Evolutionary conservation across 2,888 invertebrate species (phyloP).

Genomic region (Punctoribates punctum): DNA sequence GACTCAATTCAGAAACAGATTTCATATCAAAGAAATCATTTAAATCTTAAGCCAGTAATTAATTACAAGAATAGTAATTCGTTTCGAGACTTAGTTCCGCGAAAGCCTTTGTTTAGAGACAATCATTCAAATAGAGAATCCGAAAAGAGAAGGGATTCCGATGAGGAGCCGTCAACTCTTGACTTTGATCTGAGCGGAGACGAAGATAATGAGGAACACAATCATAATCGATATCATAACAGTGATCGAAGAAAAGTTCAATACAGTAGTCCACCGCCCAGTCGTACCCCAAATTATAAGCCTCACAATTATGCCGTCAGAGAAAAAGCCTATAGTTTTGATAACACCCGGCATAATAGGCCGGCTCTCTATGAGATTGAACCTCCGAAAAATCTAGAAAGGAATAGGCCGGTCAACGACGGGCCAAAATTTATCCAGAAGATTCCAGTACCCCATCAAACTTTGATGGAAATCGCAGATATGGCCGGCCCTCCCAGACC

Average conservation of each 20-base stretch:
- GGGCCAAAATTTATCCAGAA: slow-evolving; percentile 12
- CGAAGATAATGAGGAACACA: not conserved
- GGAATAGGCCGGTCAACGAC: not conserved
- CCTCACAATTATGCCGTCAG: not conserved
- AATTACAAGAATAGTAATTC: slow-evolving; percentile 28
- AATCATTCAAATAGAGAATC: not conserved
- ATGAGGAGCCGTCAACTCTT: not conserved
- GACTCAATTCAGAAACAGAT: not conserved
- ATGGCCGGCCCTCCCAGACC: not conserved
- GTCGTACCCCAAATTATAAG: not conserved
- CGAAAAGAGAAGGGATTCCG: not conserved
- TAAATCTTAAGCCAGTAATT: not conserved
- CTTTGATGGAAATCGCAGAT: slow-evolving; percentile 5
- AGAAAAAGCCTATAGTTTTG: not conserved
- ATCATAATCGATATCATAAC: not conserved
- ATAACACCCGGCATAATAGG: not conserved
- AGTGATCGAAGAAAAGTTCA: not conserved
- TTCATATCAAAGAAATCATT: not conserved
- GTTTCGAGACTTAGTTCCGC: not conserved
- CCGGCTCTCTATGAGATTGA: slow-evolving; percentile 31
- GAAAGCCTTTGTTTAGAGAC: not conserved
- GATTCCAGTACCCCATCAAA: not conserved
- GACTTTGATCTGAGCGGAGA: slow-evolving; percentile 2
- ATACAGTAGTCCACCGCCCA: not conserved
- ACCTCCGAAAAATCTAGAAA: slow-evolving; percentile 5